Evolutionary conservation across 2,797 vertebrate species (phyloP), one percentile per base, ranked within the genome.

Genomic region (Oreonectes daqikongensis): DNA sequence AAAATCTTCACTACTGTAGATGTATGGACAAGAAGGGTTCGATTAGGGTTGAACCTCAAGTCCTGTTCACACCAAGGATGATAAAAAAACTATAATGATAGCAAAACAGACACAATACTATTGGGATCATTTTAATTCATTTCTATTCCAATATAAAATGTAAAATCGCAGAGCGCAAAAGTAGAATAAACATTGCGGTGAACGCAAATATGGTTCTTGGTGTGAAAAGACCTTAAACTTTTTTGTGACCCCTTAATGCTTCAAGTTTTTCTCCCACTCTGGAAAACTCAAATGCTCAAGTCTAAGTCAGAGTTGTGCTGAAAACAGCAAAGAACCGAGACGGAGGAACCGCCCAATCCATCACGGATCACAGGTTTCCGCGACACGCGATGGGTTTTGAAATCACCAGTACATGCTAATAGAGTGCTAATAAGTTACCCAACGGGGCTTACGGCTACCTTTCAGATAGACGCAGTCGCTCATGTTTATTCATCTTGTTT

Each of bases 301-400:
- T 59, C 52, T 75, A 57, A 57, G 55, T 46, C 63, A 67, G 24
- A 8, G 5, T 18, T 40, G 32, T 30, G 52, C 74, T 60, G 40
- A 50, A 60, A 69, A 60, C 40, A 53, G 65, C 53, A 61, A 48
- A 65, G 53, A 69, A 61, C 53, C 42, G 60, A 76, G 32, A 40
- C 5, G 26, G 32, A 72, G 63, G 53, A 64, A 46, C 46, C 26
- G n/a, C 38, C n/a, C n/a, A 50, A 82, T 79, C 73, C 74, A 72
- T 68, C 57, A 63, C 22, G 65, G 80, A 75, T 78, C 80, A 75
- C n/a, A 30, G 60, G 59, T 42, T 65, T 69, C 70, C 12, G 64
- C 10, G 2, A 67, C 20, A 1, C 24, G 11, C n/a, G 28, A 50
- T 28, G 72, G 55, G 72, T 17, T 11, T 66, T 42, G 22, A 64